Conservation (phyloP, 2,888 invertebrate genomes). For the Drosophila birchii region DNA sequence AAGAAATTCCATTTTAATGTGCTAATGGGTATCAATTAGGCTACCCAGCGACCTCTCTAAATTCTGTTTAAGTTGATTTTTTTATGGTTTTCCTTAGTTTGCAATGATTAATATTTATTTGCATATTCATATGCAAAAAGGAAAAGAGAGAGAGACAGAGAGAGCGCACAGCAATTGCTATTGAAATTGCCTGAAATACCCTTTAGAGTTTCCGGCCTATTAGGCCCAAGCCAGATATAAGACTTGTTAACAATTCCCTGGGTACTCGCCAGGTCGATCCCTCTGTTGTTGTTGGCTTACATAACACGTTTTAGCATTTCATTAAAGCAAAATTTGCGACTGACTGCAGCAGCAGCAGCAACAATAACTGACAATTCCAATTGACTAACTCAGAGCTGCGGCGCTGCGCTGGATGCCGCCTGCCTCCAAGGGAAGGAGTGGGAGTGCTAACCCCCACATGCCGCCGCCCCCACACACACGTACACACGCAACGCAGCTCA, state of each 20-base stretch:
- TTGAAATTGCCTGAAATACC: conserved; percentile 57
- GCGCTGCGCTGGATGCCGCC: conserved; percentile 14
- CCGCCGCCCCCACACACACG: conserved; percentile 9
- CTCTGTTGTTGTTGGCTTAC: conserved; percentile 46
- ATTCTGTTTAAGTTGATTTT: conserved; percentile 39
- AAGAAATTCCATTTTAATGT: background rate
- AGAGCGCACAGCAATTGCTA: conserved; percentile 59
- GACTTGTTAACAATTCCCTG: background rate
- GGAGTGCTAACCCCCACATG: conserved; percentile 11
- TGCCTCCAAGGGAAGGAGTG: conserved; percentile 16
- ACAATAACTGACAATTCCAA: conserved; percentile 40
- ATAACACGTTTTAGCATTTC: conserved; percentile 72
- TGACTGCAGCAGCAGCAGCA: conserved; percentile 24
- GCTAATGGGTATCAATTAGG: conserved; percentile 19
- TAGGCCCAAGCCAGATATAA: background rate
- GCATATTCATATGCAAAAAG: conserved; percentile 47
- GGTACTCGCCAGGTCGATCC: conserved; percentile 1
- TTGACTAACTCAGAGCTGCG: conserved; percentile 50
- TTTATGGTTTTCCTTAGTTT: conserved; percentile 63
- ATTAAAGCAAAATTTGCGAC: conserved; percentile 60
- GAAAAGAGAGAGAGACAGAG: no score
- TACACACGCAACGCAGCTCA: background rate
- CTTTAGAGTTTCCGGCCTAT: background rate
- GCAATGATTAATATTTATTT: conserved; percentile 70
- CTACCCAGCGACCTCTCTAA: conserved; percentile 18